Evolutionary conservation across 2,797 vertebrate genomes (phyloP), one percentile per base, ranked within the genome.

Genomic region (Pelochelys cantorii): DNA sequence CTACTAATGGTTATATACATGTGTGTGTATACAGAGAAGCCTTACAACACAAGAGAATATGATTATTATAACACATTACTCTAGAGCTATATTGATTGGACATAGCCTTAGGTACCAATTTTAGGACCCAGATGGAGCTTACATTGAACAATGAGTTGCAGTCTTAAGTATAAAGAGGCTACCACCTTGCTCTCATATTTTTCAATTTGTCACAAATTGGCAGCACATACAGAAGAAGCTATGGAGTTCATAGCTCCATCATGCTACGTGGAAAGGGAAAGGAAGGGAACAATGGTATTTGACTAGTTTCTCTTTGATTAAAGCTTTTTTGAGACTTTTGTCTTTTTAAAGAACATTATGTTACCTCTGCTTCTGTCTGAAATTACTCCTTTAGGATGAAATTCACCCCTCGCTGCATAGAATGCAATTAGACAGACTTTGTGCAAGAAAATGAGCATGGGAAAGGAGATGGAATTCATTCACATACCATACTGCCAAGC

Each of bases 271-370:
- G 34, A 25, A 14, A 5, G 80, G 6, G 25, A 42, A 48, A 52
- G 68, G 56, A 83, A 85, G 78, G 48, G 52, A 34, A 14, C 0
- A 0, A 4, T 65, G 68, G 3, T 31, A 42, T 42, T 81, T 34
- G 18, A 48, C 79, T 29, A 0, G 15, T 88, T 78, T 92, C 22
- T 37, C 74, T 1, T 78, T 92, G 89, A 29, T 71, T 56, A 52
- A 34, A 57, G 88, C 93, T 77, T 81, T 87, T 86, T 86, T 59
- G 31, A 74, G 14, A 79, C 27, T 17, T 17, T 31, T 85, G 23
- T 31, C 2, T 4, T 81, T 62, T 60, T 3, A n/a, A 56, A 10
- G 34, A 85, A 83, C 25, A 8, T 68, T 27, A 5, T 65, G 81
- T 92, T 57, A 78, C 27, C 9, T 78, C 90, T 29, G 29, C 4